Conservation (phyloP, 2,797 vertebrate genomes). For the Fistularia tabacaria region DNA sequence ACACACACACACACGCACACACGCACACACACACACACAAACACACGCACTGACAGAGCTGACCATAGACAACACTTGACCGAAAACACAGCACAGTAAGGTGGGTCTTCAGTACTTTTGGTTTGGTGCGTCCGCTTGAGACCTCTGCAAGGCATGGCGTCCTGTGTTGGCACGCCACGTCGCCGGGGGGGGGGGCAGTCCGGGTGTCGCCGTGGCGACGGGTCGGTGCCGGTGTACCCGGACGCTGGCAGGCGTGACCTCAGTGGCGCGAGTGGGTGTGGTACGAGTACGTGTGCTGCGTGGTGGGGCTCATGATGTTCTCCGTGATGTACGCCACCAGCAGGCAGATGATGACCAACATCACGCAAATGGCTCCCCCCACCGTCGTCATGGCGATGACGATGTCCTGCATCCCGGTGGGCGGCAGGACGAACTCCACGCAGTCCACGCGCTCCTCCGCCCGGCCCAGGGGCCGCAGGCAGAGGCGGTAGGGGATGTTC, state of each 20-base stretch:
- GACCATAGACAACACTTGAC: background rate
- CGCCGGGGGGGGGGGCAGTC: no score
- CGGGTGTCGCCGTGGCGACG: no score
- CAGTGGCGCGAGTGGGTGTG: conserved; percentile 65
- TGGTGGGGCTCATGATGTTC: conserved; percentile 88
- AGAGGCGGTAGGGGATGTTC: conserved; percentile 90
- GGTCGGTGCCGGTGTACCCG: background rate
- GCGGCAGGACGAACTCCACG: conserved; percentile 87
- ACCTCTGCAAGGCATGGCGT: no score
- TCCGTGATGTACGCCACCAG: conserved; percentile 98
- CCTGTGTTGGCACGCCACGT: no score
- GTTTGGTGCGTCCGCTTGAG: no score
- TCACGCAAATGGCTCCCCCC: conserved; percentile 96
- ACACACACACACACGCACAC: no score
- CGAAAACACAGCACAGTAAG: background rate
- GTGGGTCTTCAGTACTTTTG: conserved; percentile 6
- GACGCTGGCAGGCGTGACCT: conserved; percentile 5
- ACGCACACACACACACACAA: no score
- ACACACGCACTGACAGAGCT: background rate
- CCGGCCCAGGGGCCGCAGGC: conserved; percentile 74
- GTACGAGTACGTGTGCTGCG: conserved; percentile 67
- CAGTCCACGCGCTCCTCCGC: conserved; percentile 71
- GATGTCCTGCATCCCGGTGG: conserved; percentile 91
- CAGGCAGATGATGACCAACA: conserved; percentile 97
- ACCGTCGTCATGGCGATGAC: conserved; percentile 98